Conservation (phyloP, 2,113 vertebrate species). For the Phylloscopus trochilus region DNA sequence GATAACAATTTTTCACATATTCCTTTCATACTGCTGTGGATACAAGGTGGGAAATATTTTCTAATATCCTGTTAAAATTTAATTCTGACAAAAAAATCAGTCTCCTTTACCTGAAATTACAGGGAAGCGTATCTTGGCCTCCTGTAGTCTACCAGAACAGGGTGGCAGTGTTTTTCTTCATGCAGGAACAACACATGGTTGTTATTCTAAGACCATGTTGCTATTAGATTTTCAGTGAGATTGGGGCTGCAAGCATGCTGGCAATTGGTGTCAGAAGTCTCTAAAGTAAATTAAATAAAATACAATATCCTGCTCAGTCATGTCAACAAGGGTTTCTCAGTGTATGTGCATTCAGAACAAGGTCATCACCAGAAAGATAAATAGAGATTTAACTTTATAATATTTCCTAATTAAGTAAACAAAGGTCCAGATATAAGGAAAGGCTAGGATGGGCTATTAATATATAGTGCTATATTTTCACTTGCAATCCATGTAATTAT, state of each 20-base stretch:
- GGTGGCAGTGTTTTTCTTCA: background rate
- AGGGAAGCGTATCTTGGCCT: background rate
- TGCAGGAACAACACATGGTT: background rate
- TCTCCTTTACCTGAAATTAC: background rate
- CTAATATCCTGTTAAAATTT: background rate
- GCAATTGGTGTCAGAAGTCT: background rate
- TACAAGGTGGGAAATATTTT: background rate
- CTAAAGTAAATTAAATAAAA: conserved; percentile 10
- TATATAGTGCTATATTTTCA: background rate
- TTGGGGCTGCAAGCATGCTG: background rate
- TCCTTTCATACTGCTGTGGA: background rate
- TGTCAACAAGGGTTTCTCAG: background rate
- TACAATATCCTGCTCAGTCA: background rate
- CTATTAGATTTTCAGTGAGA: background rate
- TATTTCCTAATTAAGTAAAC: conserved; percentile 17
- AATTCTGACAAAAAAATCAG: background rate
- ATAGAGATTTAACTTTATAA: background rate
- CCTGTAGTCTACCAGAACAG: background rate
- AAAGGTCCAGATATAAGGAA: background rate
- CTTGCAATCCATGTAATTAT: conserved; percentile 31
- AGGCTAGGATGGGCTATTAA: background rate
- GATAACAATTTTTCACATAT: background rate
- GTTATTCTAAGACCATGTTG: background rate
- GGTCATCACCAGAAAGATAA: background rate
- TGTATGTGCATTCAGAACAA: background rate